Evolutionary conservation across 2,888 invertebrate species (phyloP).

Genomic region (Brachyopa scutellaris): DNA sequence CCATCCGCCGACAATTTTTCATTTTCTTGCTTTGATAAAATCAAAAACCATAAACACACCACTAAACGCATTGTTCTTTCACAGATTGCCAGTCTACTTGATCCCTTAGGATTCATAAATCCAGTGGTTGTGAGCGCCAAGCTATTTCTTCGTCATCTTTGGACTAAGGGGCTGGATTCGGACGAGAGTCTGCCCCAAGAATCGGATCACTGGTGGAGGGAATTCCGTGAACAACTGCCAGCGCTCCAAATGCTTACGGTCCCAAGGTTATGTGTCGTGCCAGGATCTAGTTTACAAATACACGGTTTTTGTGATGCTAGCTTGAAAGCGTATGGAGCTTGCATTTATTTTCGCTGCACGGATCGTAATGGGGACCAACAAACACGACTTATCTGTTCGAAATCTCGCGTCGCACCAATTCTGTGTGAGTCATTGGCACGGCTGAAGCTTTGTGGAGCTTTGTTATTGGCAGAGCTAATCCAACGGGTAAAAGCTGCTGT

Average conservation of each 20-base stretch:
- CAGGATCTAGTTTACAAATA: conserved; percentile 3
- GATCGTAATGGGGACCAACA: background rate
- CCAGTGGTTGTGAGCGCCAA: conserved; percentile 16
- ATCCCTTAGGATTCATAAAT: conserved; percentile 25
- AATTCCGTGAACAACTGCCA: background rate
- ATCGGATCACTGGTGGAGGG: conserved; percentile 16
- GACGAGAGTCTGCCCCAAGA: conserved; percentile 49
- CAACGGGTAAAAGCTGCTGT: conserved; percentile 37
- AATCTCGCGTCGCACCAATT: conserved; percentile 48
- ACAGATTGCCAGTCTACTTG: conserved; percentile 13
- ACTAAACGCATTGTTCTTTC: conserved; percentile 3
- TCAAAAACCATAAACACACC: background rate
- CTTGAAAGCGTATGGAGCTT: background rate
- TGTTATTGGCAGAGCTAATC: conserved; percentile 72
- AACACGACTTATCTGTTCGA: conserved; percentile 25
- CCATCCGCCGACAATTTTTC: conserved; percentile 1
- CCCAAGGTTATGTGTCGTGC: conserved; percentile 20
- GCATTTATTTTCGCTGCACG: conserved; percentile 22
- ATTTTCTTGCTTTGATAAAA: conserved; percentile 3
- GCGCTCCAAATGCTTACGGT: conserved; percentile 17
- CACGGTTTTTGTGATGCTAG: conserved; percentile 58
- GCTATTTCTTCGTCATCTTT: conserved; percentile 55
- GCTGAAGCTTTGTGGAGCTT: conserved; percentile 76
- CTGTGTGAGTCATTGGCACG: conserved; percentile 50
- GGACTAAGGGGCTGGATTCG: conserved; percentile 37